Conservation (phyloP, 2,797 vertebrate genomes). For the Thaleichthys pacificus region DNA sequence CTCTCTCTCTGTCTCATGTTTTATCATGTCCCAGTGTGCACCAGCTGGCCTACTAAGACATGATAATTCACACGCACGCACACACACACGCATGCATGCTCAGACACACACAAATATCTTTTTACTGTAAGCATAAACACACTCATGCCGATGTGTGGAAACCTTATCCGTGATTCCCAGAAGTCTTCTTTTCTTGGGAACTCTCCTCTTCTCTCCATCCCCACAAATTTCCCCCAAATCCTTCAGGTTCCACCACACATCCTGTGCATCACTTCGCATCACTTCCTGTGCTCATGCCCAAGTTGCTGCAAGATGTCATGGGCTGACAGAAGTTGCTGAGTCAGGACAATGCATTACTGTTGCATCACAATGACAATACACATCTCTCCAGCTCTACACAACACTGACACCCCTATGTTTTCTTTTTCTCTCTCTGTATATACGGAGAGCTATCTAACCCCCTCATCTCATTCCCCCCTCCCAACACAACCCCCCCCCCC, state of each 20-base stretch:
- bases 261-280: too few relatives aligned
- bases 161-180: not conserved
- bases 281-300: too few relatives aligned
- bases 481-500: constrained; percentile 22
- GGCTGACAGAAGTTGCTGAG: too few relatives aligned
- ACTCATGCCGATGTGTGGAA: not conserved
- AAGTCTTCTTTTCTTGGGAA: not conserved
- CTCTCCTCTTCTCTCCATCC: too few relatives aligned
- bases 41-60: not conserved
- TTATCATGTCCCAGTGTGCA: not conserved
- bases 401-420: too few relatives aligned
- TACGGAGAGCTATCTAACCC: not conserved
- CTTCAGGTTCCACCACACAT: too few relatives aligned
- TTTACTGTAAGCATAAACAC: not conserved
- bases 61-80: not conserved
- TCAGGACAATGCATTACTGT: too few relatives aligned
- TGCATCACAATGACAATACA: too few relatives aligned
- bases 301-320: too few relatives aligned
- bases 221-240: too few relatives aligned
- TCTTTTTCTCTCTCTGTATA: not conserved
- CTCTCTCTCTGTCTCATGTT: constrained; percentile 17
- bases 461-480: constrained; percentile 7
- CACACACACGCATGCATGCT: not conserved
- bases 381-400: too few relatives aligned
- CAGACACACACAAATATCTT: not conserved